Evolutionary conservation across 2,797 vertebrate species (phyloP).

Genomic region (Gallinago solitaria): DNA sequence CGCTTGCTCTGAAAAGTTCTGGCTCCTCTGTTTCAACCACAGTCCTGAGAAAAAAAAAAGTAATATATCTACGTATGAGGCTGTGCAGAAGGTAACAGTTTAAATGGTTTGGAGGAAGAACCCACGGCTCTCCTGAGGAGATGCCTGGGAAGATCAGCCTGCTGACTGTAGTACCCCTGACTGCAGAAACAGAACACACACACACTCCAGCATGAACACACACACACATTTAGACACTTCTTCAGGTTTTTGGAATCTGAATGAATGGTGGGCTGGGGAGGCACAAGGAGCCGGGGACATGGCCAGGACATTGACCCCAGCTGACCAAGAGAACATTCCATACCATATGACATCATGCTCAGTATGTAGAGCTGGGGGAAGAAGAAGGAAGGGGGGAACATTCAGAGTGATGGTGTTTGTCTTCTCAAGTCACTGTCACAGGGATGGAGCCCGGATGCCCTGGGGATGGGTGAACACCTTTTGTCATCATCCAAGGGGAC

Average conservation of each 20-base stretch:
- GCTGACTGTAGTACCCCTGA: rapidly evolving
- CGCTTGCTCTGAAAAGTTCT: rapidly evolving
- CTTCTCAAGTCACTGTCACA: background rate
- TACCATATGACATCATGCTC: background rate
- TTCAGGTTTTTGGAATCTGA: background rate
- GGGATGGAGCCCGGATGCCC: background rate
- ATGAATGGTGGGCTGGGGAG: background rate
- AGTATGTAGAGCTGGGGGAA: background rate
- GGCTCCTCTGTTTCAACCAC: background rate
- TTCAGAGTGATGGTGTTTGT: background rate
- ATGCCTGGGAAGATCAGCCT: background rate
- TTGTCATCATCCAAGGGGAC: rapidly evolving
- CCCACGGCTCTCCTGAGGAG: rapidly evolving
- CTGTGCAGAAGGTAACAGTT: background rate
- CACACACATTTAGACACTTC: rapidly evolving
- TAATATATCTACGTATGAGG: rapidly evolving
- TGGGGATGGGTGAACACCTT: background rate
- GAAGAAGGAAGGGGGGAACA: background rate
- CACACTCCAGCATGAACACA: background rate
- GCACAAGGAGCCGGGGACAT: background rate
- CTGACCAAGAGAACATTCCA: background rate
- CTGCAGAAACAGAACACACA: rapidly evolving
- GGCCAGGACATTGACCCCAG: background rate
- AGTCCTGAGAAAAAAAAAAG: too few relatives aligned
- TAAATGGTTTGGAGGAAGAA: background rate